phyloP scores from a whole-genome alignment of 2,888 invertebrate genomes.

The Hypomecis atomaria region DNA sequence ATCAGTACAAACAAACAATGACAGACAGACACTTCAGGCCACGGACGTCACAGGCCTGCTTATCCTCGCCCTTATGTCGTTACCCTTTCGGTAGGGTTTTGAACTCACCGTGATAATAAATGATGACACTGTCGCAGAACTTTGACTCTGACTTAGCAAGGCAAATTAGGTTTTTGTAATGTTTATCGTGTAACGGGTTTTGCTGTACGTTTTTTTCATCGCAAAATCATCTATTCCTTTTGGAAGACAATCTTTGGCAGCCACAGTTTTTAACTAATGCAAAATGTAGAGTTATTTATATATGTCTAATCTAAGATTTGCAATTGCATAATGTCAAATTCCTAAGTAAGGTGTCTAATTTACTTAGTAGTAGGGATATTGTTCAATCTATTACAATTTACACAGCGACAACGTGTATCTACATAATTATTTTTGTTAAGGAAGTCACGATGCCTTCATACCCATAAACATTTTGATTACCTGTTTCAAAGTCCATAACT shows the following conservation, averaged over 20 bases:
- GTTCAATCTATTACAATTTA: no score
- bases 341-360: no score
- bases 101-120: conserved; percentile 23
- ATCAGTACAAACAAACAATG: conserved; percentile 35
- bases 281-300: no score
- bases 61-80: conserved; percentile 30
- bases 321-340: no score
- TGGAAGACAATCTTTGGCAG: no score
- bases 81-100: conserved; percentile 37
- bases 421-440: no score
- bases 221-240: background rate
- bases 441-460: no score
- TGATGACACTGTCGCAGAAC: conserved; percentile 28
- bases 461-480: background rate
- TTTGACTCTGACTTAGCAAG: conserved; percentile 34
- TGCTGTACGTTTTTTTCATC: background rate
- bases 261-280: background rate
- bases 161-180: conserved; percentile 32
- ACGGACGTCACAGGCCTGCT: conserved; percentile 30
- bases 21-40: conserved; percentile 27
- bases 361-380: no score
- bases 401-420: no score
- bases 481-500: background rate
- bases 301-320: no score
- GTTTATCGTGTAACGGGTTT: background rate